phyloP scores from a whole-genome alignment of 2,113 vertebrate species.

The Felis catus region F.catus_Fca126_mat1.0 CM031428.1:36842001-36842500 shows the following conservation, averaged over 20 bases:
- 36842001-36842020: conserved; percentile 31
- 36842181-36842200: conserved; percentile 42
- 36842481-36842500: background rate
- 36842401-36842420: conserved; percentile 61
- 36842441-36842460: conserved; percentile 32
- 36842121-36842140: conserved; percentile 67
- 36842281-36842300: conserved; percentile 61
- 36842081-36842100: conserved; percentile 62
- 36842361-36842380: conserved; percentile 65
- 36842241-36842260: conserved; percentile 32
- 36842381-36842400: conserved; percentile 60
- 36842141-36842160: conserved; percentile 63
- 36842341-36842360: conserved; percentile 54
- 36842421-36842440: conserved; percentile 24
- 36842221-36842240: background rate
- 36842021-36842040: conserved; percentile 43
- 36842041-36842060: background rate
- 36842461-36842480: background rate
- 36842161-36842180: background rate
- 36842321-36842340: conserved; percentile 63
- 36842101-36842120: conserved; percentile 55
- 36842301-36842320: conserved; percentile 74
- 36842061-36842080: conserved; percentile 57
- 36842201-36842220: conserved; percentile 25
- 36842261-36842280: conserved; percentile 63